phyloP scores from a whole-genome alignment of 2,888 invertebrate genomes.

The Melinaea menophilus region DNA sequence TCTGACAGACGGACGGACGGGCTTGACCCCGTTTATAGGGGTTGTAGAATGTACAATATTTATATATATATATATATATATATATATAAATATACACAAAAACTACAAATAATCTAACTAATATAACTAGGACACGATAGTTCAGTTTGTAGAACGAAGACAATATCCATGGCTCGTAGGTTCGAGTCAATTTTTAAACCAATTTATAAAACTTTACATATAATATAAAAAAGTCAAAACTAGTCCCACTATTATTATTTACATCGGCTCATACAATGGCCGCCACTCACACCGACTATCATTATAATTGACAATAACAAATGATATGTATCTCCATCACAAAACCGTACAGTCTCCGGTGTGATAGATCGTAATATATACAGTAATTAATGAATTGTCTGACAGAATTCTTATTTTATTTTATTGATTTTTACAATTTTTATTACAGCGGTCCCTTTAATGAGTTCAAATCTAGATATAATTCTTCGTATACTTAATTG shows the following conservation, averaged over 20 bases:
- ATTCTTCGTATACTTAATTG: conserved; percentile 64
- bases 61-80: too few species aligned
- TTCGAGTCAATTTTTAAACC: too few species aligned
- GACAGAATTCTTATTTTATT: conserved; percentile 21
- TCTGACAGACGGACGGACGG: background rate
- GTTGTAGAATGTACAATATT: too few species aligned
- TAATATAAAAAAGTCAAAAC: background rate
- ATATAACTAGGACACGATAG: too few species aligned
- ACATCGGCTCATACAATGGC: conserved; percentile 29
- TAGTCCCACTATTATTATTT: background rate
- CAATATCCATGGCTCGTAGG: too few species aligned
- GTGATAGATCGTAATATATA: conserved; percentile 38
- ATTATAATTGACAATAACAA: conserved; percentile 64
- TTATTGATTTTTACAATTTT: background rate
- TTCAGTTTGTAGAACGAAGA: too few species aligned
- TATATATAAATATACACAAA: too few species aligned
- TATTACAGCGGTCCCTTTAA: background rate
- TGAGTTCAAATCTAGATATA: conserved; percentile 40
- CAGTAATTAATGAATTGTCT: conserved; percentile 42
- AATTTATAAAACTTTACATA: background rate
- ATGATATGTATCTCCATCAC: conserved; percentile 51
- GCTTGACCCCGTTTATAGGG: background rate
- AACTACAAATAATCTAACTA: too few species aligned
- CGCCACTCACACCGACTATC: conserved; percentile 45
- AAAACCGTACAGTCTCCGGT: conserved; percentile 40